Base-by-base conservation (phyloP, 2,113 vertebrate species). In the Halichoeres trimaculatus region DNA sequence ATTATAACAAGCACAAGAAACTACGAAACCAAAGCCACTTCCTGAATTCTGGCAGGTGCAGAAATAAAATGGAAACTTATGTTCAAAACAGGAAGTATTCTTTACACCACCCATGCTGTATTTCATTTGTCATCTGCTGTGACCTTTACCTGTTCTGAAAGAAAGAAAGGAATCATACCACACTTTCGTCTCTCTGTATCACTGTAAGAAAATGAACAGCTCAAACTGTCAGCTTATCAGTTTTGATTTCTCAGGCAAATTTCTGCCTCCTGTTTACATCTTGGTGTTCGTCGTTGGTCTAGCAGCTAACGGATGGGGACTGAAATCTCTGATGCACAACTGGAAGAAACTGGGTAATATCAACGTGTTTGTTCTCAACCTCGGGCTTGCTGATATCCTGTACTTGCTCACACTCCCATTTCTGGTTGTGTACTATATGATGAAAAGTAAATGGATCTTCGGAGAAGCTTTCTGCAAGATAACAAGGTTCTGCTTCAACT, bases 321-420 rank as follows among this genome's bases (percentile, higher is more conserved):
- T 93, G 22, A 90, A 70, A 61, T 74, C 75, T 9, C 48, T 95
- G 66, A 24, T 66, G 1, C 60, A n/a, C 6, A 85, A 90, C 7
- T 89, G 81, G 35, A 85, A 76, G 1, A 61, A 83, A 80, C 76
- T 88, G 26, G 85, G 84, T 0, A 74, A 83, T 40, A 43, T 95
- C 1, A 85, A 90, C 2, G 59, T 94, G 0, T 94, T 96, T 73
- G 70, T 95, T 60, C 76, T 93, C 22, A 95, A 93, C 82, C 91
- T 96, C 11, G 93, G 92, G 40, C 11, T 95, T 36, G 88, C 95
- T 0, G 94, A 96, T 66, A 82, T 96, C 66, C 78, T 96, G 20
- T 96, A 95, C 0, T 78, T 96, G 75, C 81, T 93, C 65, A 96
- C 92, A 0, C 85, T 96, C 75, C 95, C 96, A 0, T 95, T 94